Evolutionary conservation across 2,888 invertebrate species (phyloP), one percentile per base, ranked within the genome.

Genomic region (Bellardia pandia): DNA sequence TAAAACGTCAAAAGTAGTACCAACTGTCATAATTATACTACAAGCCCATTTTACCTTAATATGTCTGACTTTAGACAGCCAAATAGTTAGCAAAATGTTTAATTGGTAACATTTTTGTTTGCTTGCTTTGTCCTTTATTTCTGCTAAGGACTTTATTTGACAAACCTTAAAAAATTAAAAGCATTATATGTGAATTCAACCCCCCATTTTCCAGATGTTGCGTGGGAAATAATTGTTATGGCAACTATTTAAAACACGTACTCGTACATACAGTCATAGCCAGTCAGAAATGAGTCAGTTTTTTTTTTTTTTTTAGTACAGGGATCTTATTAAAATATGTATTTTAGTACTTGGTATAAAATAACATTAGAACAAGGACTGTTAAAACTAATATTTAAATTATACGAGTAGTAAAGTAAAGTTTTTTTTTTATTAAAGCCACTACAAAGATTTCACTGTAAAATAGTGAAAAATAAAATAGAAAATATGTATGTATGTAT

Each of bases 181-280:
- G 30, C 42, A 37, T 42, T 48, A 60, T 60, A 48, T 69, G 69
- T 16, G 45, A n/a, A 72, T 51, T n/a, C 62, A 62, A 64, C 68
- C 75, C 42, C 14, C 33, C 56, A 64, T 56, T n/a, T 30, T 40
- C 33, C 58, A 74, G 37, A n/a, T 74, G 74, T 56, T 77, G 23
- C 51, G 14, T 58, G 33, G 53, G 30, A 74, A 74, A 60, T 74
- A 79, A 78, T 79, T 74, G 60, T 51, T 85, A 79, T 68, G 60
- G 53, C 58, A 78, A 84, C 78, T 48, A 66, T 23, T 23, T 23
- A 23, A 23, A 23, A 23, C 23, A 23, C 23, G 14, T 58, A n/a
- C 62, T 60, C 8, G 23, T 48, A 37, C 37, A 13, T 37, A 68
- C 16, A 62, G 14, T 3, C 11, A 60, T 33, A 37, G 13, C 14